Evolutionary conservation across 2,797 vertebrate genomes (phyloP).

Genomic region (Podarcis siculus): DNA sequence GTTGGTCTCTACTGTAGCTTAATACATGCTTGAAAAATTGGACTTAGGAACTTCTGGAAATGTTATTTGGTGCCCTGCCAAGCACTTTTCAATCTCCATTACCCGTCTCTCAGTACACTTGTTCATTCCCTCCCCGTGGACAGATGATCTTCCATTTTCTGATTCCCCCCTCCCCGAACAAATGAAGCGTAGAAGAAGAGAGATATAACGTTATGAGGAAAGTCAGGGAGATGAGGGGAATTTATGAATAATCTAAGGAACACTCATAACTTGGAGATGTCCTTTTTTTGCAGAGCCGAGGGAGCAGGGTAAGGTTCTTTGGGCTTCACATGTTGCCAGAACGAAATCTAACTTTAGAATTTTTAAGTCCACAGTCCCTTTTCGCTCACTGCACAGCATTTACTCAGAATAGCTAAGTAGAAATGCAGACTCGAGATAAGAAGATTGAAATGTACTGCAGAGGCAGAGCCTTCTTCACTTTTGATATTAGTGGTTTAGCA

Average conservation of each 20-base stretch:
- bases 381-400: not conserved
- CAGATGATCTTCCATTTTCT: constrained; percentile 15
- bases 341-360: constrained; percentile 24
- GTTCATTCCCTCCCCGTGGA: not conserved
- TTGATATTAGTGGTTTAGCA: not conserved
- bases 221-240: not conserved
- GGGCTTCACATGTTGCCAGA: constrained; percentile 1
- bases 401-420: not conserved
- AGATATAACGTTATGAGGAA: too few relatives aligned
- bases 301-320: not conserved
- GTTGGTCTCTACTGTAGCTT: not conserved
- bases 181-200: too few relatives aligned
- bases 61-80: not conserved
- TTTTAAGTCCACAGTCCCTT: not conserved
- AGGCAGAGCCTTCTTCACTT: not conserved
- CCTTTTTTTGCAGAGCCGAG: not conserved
- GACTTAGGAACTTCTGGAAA: not conserved
- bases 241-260: not conserved
- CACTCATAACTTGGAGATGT: not conserved
- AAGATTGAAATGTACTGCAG: not conserved
- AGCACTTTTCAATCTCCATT: constrained; percentile 7
- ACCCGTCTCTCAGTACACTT: not conserved
- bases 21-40: not conserved
- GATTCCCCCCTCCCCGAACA: not conserved
- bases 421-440: not conserved